phyloP scores from a whole-genome alignment of 2,888 invertebrate species.

The Drosophila subsilvestris region DNA sequence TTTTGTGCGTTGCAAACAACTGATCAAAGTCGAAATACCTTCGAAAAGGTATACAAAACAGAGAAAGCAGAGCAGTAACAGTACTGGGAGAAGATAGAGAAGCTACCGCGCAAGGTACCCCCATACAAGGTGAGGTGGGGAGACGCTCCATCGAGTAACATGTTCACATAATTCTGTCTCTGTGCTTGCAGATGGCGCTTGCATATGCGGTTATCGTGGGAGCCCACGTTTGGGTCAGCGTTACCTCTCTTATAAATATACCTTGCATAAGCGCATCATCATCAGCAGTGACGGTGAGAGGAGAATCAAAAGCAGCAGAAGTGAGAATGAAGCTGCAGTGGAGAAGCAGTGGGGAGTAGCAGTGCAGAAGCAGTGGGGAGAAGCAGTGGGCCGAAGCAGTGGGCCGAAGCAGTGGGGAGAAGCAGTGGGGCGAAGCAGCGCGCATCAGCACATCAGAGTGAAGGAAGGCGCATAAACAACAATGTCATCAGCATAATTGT shows the following conservation, averaged over 20 bases:
- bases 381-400: too few relatives aligned
- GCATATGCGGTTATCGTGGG: neutral
- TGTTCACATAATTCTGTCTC: neutral
- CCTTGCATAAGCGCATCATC: neutral
- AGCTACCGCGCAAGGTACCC: neutral
- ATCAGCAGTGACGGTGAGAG: neutral
- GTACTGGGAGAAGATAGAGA: neutral
- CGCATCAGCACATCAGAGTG: conserved; percentile 5
- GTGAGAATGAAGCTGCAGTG: neutral
- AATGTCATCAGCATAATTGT: conserved; percentile 80
- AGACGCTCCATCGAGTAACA: neutral
- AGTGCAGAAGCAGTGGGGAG: too few relatives aligned
- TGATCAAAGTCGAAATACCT: neutral
- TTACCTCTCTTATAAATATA: neutral
- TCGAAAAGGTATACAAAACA: neutral
- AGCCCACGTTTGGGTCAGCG: neutral
- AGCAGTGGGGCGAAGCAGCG: conserved; percentile 1
- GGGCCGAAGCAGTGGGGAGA: neutral
- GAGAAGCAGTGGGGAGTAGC: conserved; percentile 14
- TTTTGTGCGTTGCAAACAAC: neutral
- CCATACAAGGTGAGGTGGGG: neutral
- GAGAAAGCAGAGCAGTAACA: neutral
- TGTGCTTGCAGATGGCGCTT: neutral
- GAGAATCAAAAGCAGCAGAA: neutral
- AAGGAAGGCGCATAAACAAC: conserved; percentile 69